phyloP scores from a whole-genome alignment of 2,797 vertebrate species.

The Chloroceryle amazona region DNA sequence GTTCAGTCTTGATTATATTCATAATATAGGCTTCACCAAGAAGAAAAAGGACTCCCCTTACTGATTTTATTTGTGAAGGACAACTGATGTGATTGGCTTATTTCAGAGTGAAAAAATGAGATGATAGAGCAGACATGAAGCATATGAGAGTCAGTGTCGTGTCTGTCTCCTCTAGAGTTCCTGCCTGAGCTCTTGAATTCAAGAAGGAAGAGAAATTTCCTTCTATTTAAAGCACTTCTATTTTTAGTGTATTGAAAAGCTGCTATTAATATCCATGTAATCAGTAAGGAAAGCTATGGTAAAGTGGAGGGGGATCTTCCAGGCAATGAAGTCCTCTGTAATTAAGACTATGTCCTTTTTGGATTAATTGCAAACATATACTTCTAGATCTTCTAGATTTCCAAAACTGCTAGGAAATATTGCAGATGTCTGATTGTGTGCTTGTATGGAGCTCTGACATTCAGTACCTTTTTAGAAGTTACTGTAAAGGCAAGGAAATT shows the following conservation, averaged over 20 bases:
- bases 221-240: slow-evolving; percentile 39
- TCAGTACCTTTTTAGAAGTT: not conserved
- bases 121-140: not conserved
- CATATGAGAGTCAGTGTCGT: not conserved
- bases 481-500: not conserved
- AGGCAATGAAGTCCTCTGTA: not conserved
- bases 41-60: not conserved
- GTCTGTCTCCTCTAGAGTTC: not conserved
- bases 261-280: not conserved
- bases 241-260: not conserved
- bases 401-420: not conserved
- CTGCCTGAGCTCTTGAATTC: not conserved
- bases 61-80: not conserved
- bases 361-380: not conserved
- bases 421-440: not conserved
- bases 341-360: not conserved
- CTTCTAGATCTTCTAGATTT: not conserved
- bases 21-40: not conserved
- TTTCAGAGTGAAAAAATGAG: not conserved
- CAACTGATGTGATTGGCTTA: not conserved
- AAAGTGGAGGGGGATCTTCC: not conserved
- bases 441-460: not conserved
- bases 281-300: not conserved
- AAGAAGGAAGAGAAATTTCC: slow-evolving; percentile 24
- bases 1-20: not conserved